Evolutionary conservation across 2,888 invertebrate genomes (phyloP), one percentile per base, ranked within the genome.

Genomic region (Tipula lateralis): DNA sequence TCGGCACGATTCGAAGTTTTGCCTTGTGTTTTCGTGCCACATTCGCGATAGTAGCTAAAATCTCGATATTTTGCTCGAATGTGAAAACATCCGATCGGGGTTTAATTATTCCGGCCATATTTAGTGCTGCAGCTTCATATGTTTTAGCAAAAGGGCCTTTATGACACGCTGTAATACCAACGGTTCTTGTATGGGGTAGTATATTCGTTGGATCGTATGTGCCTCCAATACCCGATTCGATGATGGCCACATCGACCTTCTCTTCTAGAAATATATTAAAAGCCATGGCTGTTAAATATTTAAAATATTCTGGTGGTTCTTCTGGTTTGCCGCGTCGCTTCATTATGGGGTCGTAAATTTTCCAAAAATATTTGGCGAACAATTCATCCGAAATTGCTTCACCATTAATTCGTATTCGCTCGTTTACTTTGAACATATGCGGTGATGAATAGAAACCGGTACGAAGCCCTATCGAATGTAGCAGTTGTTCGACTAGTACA

Each of bases 141-240:
- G 96, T 96, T 85, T 93, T 90, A 0, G 99, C 99, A 44, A 99
- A 89, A 34, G 95, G 90, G 0, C 92, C 91, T 0, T 94, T 96
- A 89, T 99, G 99, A 89, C 99, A 99, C 0, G 97, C 95, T 0
- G 97, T 95, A 85, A 99, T 95, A 85, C 98, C 99, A 85, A 96
- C 95, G 1, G 97, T 96, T 29, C 94, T 92, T 0, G 96, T 96
- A 87, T 95, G 94, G 87, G 93, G 93, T 84, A 99, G 89, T 83
- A 99, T 91, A 91, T 99, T 99, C 1, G 99, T 99, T 87, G 95
- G 95, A 90, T 99, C 99, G 86, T 94, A 94, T 88, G 95, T 93
- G 0, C 99, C 99, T 0, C 99, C 99, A 86, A 99, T 97, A 34
- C 99, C 99, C 32, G 99, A 99, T 91, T 99, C 99, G 12, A 99